A percentile compares a stretch with the other conserved stretches of the same genome.
Evolutionary conservation across 2,113 vertebrate species (phyloP).

Genomic region (Vanacampus margaritifer): DNA sequence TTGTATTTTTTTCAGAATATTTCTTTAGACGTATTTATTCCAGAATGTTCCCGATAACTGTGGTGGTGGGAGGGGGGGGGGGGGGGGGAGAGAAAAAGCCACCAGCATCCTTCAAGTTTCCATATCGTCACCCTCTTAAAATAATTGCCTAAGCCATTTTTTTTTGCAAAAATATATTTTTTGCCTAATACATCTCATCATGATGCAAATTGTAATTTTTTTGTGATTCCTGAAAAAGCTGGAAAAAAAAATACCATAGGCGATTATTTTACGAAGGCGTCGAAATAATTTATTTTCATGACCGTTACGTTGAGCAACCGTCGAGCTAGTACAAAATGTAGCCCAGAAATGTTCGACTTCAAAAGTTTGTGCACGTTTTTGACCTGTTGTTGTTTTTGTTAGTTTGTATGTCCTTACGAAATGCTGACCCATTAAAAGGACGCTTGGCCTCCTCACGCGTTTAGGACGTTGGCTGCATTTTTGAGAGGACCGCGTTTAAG

Average conservation of each 20-base stretch:
- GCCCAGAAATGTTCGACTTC: not conserved
- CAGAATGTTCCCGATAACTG: not conserved
- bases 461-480: not conserved
- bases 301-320: not conserved
- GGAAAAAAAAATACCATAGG: no score
- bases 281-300: not conserved
- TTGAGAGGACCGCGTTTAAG: not conserved
- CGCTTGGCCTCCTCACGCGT: not conserved
- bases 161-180: no score
- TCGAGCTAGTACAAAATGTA: slow-evolving; percentile 60
- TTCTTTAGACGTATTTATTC: no score
- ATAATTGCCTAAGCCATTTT: no score
- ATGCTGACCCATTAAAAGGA: slow-evolving; percentile 31
- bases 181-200: no score
- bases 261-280: no score
- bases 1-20: no score
- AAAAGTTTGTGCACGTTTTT: slow-evolving; percentile 51
- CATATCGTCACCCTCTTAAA: no score
- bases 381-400: slow-evolving; percentile 22
- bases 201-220: no score
- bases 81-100: not conserved
- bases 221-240: no score
- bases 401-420: slow-evolving; percentile 22
- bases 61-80: no score
- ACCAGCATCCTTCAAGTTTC: not conserved